A percentile compares a stretch with the other conserved stretches of the same genome.
Conservation (phyloP, 2,113 vertebrate species). For the Falco punctatus region DNA sequence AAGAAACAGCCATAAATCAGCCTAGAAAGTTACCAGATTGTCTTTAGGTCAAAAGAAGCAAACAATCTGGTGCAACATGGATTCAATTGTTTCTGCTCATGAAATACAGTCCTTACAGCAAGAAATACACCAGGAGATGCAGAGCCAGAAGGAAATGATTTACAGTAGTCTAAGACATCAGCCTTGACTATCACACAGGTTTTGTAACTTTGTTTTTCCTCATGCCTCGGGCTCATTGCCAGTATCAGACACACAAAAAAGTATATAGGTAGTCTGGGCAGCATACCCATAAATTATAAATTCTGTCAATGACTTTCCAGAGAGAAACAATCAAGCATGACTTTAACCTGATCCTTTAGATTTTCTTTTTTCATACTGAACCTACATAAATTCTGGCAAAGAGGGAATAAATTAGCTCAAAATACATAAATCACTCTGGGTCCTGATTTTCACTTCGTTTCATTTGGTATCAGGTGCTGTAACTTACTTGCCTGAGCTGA, state of each 20-base stretch:
- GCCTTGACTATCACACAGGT: not conserved
- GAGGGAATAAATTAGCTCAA: not conserved
- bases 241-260: not conserved
- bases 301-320: not conserved
- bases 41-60: not conserved
- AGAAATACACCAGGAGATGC: not conserved
- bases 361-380: not conserved
- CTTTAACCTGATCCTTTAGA: not conserved
- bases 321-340: not conserved
- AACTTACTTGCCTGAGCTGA: not conserved
- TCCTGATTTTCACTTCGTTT: not conserved
- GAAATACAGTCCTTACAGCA: not conserved
- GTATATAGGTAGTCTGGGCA: not conserved
- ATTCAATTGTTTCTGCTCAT: not conserved
- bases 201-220: not conserved
- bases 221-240: not conserved
- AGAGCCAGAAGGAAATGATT: not conserved
- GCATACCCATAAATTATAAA: not conserved
- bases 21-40: not conserved
- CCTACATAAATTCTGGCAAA: not conserved
- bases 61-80: not conserved
- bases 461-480: not conserved
- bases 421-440: not conserved
- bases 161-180: not conserved
- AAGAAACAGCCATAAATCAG: not conserved